A percentile compares a stretch with the other conserved stretches of the same genome.
Conservation (phyloP, 92 coral and sea anemone species). For the Palythoa caribaeorum region DNA sequence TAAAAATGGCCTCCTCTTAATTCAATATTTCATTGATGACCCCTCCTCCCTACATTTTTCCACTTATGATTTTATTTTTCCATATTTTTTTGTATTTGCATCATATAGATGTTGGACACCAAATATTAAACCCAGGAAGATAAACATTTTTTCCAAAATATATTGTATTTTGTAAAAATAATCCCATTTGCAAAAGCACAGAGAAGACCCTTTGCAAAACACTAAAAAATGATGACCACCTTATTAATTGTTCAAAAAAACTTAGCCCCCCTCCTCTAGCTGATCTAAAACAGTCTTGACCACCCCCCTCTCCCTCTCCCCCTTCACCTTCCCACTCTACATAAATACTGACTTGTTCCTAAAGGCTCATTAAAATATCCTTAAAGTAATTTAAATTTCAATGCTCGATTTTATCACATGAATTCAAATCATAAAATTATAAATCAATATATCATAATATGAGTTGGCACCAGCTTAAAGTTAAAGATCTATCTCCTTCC, state of each 20-base stretch:
- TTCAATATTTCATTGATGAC: constrained; percentile 1
- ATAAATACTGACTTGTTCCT: not conserved
- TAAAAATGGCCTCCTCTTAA: not conserved
- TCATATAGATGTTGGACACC: not conserved
- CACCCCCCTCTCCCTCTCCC: not conserved
- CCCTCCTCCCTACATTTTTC: not conserved
- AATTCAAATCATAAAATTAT: no score
- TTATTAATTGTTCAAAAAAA: not conserved
- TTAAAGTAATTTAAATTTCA: not conserved
- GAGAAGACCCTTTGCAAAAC: constrained; percentile 2
- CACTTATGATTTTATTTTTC: not conserved
- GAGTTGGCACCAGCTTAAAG: not conserved
- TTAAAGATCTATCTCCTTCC: not conserved
- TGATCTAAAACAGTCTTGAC: not conserved
- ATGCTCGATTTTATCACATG: not conserved
- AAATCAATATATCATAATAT: not conserved
- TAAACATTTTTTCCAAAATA: not conserved
- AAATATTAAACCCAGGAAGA: not conserved
- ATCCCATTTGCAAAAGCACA: constrained; percentile 18
- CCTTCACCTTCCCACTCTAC: not conserved
- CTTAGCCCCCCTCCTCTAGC: not conserved
- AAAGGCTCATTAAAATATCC: not conserved
- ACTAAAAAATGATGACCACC: constrained; percentile 26
- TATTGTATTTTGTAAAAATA: constrained; percentile 4
- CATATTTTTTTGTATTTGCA: no score